Base-by-base conservation (phyloP, 2,113 vertebrate genomes). In the Ammospiza nelsoni region DNA sequence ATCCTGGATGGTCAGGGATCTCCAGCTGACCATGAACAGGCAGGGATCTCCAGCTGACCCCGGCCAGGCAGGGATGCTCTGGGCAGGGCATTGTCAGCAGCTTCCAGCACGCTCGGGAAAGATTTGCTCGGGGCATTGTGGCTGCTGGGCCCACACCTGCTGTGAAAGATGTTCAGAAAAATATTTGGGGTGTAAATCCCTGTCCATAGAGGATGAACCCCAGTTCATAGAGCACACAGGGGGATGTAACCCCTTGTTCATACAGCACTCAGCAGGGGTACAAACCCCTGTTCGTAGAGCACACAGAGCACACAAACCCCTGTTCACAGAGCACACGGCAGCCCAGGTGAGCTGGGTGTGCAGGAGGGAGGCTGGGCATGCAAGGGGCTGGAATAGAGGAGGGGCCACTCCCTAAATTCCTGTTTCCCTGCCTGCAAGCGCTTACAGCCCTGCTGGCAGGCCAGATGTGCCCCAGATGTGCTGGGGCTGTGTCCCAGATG, bases 331-430 rank as follows among this genome's bases (percentile, higher is more conserved):
- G 25, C 49, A 25, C 49, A 51, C 49, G 9, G 49, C 0, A 2
- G 44, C 12, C 1, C 2, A 15, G 33, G 18, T 3, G 12, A 8
- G 9, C n/a, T 12, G 31, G 0, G 6, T 0, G 3, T 13, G 66
- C 59, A 12, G 33, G 41, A 35, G 41, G 23, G 21, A 35, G 73
- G 33, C 43, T 25, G 49, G 2, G 41, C 37, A 2, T 23, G 58
- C 17, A 21, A 73, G 31, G 35, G 44, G 59, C 4, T 27, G 24
- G 23, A 21, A 29, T n/a, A 5, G 33, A 46, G 62, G 29, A 76
- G 14, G 11, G 4, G 23, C 4, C 19, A 62, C 51, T 73, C 19
- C 15, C 13, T 1, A 24, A 37, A 27, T 9, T 9, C 11, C 33
- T 6, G 11, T 28, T 71, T 33, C 31, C 46, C 41, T 28, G 18